Evolutionary conservation across 53 echinoderm and acorn worm genomes (phyloP), one percentile per base, ranked within the genome.

Genomic region (Paracentrotus lividus): DNA sequence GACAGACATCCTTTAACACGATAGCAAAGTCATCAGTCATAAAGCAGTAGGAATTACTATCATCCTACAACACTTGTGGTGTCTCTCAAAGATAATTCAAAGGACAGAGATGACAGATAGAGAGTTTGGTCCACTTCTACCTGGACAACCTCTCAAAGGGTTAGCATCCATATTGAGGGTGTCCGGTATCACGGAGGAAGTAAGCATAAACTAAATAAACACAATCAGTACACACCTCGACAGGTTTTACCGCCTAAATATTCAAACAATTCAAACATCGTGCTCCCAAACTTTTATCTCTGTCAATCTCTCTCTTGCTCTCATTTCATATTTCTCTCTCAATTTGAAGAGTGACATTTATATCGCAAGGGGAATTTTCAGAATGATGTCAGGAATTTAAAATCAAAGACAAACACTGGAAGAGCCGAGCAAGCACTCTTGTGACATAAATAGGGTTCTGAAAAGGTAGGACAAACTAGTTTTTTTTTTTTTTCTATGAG

Each of bases 141-240:
- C 47, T 47, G 44, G 81, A 81, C 45, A 1, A n/a, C 81, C 24
- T 81, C 44, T 81, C 44, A 81, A 81, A 56, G 55, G 33, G 55
- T 16, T 5, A 1, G 57, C 54, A 86, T 86, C 86, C 86, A 86
- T 54, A 86, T 34, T 55, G 32, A 34, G 53, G 54, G 33, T 34
- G 54, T 32, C 38, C 55, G 27, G 49, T 52, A 85, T 13, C 56
- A 18, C n/a, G n/a, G n/a, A 0, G 3, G 15, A 47, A 56, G 86
- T 54, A 86, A 86, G 56, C 55, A 55, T 86, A 56, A 55, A 86
- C 86, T 86, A 86, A 53, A 86, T 36, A 56, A 86, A 86, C 86
- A 86, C 55, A 44, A 56, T 86, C 86, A 56, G 86, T 56, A 55
- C 32, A 56, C 86, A 86, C 29, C 34, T 7, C 56, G 86, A 52